phyloP scores from a whole-genome alignment of 2,797 vertebrate species.

The Rhabdomys pumilio region DNA sequence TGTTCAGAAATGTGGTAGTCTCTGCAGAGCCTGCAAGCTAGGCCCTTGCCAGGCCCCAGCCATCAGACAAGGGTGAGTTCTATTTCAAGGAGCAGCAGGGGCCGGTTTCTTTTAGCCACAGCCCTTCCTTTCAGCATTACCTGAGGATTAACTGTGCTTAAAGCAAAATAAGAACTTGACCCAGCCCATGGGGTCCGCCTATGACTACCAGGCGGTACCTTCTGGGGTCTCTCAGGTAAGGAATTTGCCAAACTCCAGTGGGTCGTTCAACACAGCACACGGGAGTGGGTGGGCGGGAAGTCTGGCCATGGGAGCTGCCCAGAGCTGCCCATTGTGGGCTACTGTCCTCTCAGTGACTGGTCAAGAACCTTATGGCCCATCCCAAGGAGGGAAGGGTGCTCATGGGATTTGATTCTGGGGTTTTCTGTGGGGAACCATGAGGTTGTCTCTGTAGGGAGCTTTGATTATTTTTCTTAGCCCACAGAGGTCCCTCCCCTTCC shows the following conservation, averaged over 20 bases:
- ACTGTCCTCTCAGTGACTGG: rapidly evolving
- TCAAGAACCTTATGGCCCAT: rapidly evolving
- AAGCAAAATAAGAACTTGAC: conserved; percentile 80
- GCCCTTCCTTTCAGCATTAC: conserved; percentile 84
- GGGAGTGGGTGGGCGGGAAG: not conserved
- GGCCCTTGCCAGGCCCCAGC: not conserved
- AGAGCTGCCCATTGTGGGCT: not conserved
- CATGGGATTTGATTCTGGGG: not conserved
- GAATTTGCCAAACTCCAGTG: not conserved
- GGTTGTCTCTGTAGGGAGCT: not conserved
- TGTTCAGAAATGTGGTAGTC: conserved; percentile 11
- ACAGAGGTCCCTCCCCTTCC: rapidly evolving
- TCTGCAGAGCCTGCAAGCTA: not conserved
- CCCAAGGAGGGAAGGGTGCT: rapidly evolving
- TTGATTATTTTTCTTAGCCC: not conserved
- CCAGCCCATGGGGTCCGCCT: not conserved
- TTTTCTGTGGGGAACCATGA: not conserved
- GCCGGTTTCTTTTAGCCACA: conserved; percentile 62
- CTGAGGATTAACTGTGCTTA: conserved; percentile 83
- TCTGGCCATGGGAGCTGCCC: not conserved
- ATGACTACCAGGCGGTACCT: not conserved
- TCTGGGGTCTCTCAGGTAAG: rapidly evolving
- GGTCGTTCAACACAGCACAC: rapidly evolving
- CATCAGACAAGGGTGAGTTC: not conserved
- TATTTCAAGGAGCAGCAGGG: conserved; percentile 28